Conservation (phyloP, 2,797 vertebrate species). For the Anableps anableps region DNA sequence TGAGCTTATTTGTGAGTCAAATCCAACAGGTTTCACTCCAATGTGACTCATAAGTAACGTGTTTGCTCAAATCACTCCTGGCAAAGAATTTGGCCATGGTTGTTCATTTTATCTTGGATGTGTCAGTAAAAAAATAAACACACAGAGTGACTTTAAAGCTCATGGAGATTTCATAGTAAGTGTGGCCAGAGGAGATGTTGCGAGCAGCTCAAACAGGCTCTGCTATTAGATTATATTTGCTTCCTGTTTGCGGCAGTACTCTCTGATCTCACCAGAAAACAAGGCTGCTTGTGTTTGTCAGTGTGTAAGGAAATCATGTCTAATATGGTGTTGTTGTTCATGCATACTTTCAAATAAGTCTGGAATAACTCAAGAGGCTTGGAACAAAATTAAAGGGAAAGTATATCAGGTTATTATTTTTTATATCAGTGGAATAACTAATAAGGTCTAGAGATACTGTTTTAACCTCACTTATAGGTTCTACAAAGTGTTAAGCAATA, state of each 20-base stretch:
- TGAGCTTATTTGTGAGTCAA: constrained; percentile 48
- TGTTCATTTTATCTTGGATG: constrained; percentile 23
- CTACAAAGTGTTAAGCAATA: not conserved
- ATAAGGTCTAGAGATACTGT: too few species aligned
- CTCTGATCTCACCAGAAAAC: constrained; percentile 50
- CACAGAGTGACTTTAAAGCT: constrained; percentile 36
- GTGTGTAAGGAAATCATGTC: constrained; percentile 10
- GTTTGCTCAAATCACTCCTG: constrained; percentile 30
- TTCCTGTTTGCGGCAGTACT: constrained; percentile 62
- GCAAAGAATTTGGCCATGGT: constrained; percentile 30
- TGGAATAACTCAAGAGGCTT: not conserved
- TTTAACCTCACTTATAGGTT: too few species aligned
- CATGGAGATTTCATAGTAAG: constrained; percentile 45
- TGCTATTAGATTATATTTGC: constrained; percentile 68
- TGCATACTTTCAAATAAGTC: not conserved
- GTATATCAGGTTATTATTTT: not conserved
- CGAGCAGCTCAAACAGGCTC: constrained; percentile 41
- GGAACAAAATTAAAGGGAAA: not conserved
- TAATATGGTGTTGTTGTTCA: constrained; percentile 5
- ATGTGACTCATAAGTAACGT: constrained; percentile 46
- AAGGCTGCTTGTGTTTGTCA: constrained; percentile 10
- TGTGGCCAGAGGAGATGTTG: constrained; percentile 55
- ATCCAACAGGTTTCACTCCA: constrained; percentile 35
- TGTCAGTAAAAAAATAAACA: constrained; percentile 55
- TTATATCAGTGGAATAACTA: not conserved